Percentiles rank a stretch among this genome's conserved stretches.
Evolutionary conservation across 2,888 invertebrate species (phyloP).

Genomic region (Nephrotoma appendiculata): DNA sequence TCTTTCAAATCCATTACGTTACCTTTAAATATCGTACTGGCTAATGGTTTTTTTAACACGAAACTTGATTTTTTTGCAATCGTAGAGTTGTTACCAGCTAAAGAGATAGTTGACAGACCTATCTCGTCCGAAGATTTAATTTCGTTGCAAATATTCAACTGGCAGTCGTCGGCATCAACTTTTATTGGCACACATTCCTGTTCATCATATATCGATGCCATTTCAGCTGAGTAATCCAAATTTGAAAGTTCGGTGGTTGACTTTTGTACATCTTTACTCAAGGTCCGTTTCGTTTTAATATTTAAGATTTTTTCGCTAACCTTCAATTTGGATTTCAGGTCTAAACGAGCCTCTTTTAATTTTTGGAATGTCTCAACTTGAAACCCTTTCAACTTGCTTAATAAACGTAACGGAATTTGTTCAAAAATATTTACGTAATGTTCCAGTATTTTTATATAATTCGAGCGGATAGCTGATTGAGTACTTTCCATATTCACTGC

Average conservation of each 20-base stretch:
- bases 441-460: slow-evolving; percentile 29
- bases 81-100: slow-evolving; percentile 1
- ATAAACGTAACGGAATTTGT: slow-evolving; percentile 44
- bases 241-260: neutral
- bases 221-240: neutral
- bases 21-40: neutral
- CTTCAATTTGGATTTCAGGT: slow-evolving; percentile 40
- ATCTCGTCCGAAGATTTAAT: slow-evolving; percentile 12
- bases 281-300: neutral
- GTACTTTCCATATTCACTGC: neutral
- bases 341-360: slow-evolving; percentile 41
- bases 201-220: neutral
- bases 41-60: neutral
- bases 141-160: slow-evolving; percentile 20
- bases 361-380: slow-evolving; percentile 39
- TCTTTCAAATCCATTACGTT: neutral
- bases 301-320: slow-evolving; percentile 25
- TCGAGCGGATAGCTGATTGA: neutral
- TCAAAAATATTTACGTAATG: slow-evolving; percentile 46
- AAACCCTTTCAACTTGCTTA: slow-evolving; percentile 45
- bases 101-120: neutral
- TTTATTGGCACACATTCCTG: slow-evolving; percentile 12
- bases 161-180: slow-evolving; percentile 23
- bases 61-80: neutral
- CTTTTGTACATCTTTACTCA: neutral